A percentile compares a stretch with the other conserved stretches of the same genome.
Evolutionary conservation across 2,888 invertebrate species (phyloP).

Genomic region (Sicus ferrugineus): DNA sequence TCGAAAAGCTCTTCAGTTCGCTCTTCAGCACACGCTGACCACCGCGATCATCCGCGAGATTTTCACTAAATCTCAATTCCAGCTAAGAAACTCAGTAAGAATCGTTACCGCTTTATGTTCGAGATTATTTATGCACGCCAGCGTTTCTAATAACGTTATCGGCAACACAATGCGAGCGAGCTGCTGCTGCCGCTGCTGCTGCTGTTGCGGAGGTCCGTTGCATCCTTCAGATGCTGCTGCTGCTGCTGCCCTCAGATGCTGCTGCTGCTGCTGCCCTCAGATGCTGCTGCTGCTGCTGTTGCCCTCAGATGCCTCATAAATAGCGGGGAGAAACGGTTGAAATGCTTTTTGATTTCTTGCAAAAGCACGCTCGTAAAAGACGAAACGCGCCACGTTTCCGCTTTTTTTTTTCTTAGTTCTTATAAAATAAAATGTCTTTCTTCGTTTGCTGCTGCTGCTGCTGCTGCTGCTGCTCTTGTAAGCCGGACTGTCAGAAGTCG

Average conservation of each 20-base stretch:
- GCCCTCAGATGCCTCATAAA: constrained; percentile 23
- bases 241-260: background rate
- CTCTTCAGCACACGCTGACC: background rate
- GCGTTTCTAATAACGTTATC: constrained; percentile 24
- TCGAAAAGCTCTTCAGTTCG: too few species aligned
- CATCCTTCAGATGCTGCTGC: background rate
- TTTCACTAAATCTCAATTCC: constrained; percentile 29
- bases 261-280: background rate
- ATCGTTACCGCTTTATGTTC: constrained; percentile 25
- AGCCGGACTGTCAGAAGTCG: constrained; percentile 3
- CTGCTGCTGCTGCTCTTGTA: background rate
- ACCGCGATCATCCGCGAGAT: background rate
- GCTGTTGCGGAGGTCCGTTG: background rate
- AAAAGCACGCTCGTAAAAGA: constrained; percentile 21
- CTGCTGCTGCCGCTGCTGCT: background rate
- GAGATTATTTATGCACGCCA: constrained; percentile 23
- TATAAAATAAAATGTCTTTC: constrained; percentile 6
- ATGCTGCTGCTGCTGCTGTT: background rate
- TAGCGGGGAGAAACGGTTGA: background rate
- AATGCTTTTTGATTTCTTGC: constrained; percentile 31
- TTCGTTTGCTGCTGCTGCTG: background rate
- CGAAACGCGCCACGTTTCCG: background rate
- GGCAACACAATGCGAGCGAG: background rate
- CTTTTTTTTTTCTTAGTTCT: background rate
- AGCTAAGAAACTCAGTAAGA: constrained; percentile 3